Conservation (phyloP, 2,888 invertebrate genomes). For the Melinaea marsaeus region DNA sequence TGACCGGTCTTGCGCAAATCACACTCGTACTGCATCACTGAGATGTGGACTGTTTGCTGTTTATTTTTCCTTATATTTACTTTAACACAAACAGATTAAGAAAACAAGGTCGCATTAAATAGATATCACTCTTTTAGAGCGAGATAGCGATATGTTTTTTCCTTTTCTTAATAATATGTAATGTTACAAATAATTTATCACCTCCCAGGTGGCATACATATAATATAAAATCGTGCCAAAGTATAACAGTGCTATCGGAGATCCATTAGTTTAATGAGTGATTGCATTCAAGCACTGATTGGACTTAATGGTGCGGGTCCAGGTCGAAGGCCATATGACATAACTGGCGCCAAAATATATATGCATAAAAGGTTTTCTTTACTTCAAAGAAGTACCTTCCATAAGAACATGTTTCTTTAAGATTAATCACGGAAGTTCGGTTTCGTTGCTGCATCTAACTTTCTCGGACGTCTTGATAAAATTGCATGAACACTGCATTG, state of each 20-base stretch:
- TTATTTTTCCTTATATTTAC: slow-evolving; percentile 59
- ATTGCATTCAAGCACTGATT: slow-evolving; percentile 48
- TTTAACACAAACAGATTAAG: slow-evolving; percentile 32
- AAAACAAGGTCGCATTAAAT: slow-evolving; percentile 18
- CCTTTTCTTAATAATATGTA: too few species aligned
- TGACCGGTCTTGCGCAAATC: slow-evolving; percentile 59
- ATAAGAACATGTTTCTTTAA: too few species aligned
- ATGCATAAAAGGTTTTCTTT: too few species aligned
- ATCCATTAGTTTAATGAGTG: slow-evolving; percentile 68
- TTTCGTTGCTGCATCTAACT: slow-evolving; percentile 13
- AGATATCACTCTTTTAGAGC: neutral
- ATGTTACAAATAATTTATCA: slow-evolving; percentile 14
- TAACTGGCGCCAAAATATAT: slow-evolving; percentile 29
- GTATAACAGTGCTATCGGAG: slow-evolving; percentile 48
- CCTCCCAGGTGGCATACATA: slow-evolving; percentile 10
- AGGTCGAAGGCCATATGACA: slow-evolving; percentile 53
- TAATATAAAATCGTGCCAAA: slow-evolving; percentile 54
- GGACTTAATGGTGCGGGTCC: slow-evolving; percentile 40
- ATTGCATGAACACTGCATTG: slow-evolving; percentile 25
- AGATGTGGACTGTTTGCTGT: slow-evolving; percentile 50
- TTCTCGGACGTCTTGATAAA: slow-evolving; percentile 23
- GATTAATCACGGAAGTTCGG: slow-evolving; percentile 4
- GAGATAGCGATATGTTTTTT: neutral
- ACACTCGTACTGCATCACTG: slow-evolving; percentile 34
- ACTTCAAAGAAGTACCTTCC: too few species aligned